Evolutionary conservation across 2,113 vertebrate species (phyloP).

Genomic region (Rattus rattus): DNA sequence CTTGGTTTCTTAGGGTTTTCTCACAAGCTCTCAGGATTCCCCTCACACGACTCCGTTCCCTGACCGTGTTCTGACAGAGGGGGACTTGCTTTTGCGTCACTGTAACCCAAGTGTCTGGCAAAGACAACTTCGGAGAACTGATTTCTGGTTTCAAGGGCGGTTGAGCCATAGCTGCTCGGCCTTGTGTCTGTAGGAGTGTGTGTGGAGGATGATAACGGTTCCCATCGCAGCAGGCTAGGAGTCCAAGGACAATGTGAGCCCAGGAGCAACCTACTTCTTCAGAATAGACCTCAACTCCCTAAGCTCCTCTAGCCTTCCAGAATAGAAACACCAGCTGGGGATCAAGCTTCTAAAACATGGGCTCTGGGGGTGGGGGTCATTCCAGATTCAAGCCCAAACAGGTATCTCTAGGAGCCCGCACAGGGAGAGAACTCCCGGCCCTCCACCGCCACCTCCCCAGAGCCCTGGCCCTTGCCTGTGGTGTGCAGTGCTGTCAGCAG

Average conservation of each 20-base stretch:
- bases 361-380: background rate
- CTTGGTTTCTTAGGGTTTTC: background rate
- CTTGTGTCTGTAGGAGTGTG: background rate
- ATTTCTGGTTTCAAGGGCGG: background rate
- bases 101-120: background rate
- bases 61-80: background rate
- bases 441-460: background rate
- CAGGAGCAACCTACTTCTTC: background rate
- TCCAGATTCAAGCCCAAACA: background rate
- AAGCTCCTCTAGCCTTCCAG: background rate
- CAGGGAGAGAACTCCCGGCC: background rate
- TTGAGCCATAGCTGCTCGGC: background rate
- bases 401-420: accelerated
- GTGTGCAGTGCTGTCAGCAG: background rate
- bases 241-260: background rate
- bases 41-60: background rate
- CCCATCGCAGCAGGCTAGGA: background rate
- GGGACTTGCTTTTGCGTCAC: background rate
- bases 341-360: background rate
- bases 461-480: background rate
- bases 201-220: background rate
- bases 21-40: background rate
- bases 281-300: background rate
- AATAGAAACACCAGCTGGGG: background rate
- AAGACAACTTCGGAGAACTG: background rate